Evolutionary conservation across 1,140 invertebrate genomes (phyloP), one percentile per base, ranked within the genome.

Genomic region (Diachasma alloeum): DNA sequence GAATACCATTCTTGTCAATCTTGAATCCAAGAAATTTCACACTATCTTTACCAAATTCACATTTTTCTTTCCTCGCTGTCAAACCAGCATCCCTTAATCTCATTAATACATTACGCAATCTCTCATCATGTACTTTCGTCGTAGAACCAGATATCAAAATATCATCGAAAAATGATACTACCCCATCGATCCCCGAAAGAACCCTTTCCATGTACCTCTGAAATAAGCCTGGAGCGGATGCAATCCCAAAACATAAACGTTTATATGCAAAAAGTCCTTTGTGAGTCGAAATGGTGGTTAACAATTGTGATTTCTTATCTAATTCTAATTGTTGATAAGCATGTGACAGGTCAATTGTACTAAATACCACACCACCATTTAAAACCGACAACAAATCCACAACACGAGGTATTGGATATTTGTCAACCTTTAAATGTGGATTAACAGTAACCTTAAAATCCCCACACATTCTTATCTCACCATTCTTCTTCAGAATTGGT

Each of bases 401-500:
- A n/a, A 82, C 77, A 37, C 78, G 72, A 2, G 86, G 87, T 19
- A 89, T 78, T 10, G 84, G 87, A 78, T 87, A 81, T 67, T 84
- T 79, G 70, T 82, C 78, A 19, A 80, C 75, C 24, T 74, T 17
- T 17, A 87, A 70, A 70, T 79, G 69, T 59, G 78, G 81, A 79
- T 91, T 91, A 10, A 90, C 24, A 5, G 85, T 89, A 19, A 87
- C 75, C 74, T 88, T 88, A 80, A 78, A 89, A 80, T 89, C 85
- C 0, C 83, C 87, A 77, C 86, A 87, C n/a, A 83, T 68, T 24
- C 83, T 36, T 53, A 83, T 79, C 26, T 80, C 10, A 22, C 75
- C 70, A 53, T 73, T 73, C 6, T 10, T 67, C 19, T 88, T 87
- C n/a, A 81, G 36, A 0, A 88, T 83, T 15, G 79, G 75, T 2